These are phyloP conservation scores for Biston betularia DNA, from an alignment of 2,888 invertebrate species.

Conservation along the genomic window DNA sequence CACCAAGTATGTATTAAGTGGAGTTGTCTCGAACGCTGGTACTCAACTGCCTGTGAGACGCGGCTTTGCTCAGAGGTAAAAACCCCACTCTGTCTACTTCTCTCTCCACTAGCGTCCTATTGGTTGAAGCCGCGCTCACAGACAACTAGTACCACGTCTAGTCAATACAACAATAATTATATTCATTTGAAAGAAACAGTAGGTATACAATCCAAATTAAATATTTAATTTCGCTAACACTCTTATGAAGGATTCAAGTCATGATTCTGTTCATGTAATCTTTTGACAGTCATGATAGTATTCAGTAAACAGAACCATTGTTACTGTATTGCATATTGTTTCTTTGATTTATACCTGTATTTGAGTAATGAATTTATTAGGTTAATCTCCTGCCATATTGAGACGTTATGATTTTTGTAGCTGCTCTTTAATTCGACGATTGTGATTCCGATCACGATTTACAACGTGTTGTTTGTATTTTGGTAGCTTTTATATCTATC, in stretches of 20 bases:
- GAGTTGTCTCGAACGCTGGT: too few species aligned
- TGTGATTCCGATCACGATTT: constrained; percentile 30
- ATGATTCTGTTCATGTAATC: background rate
- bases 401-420: constrained; percentile 36
- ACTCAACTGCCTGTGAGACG: too few species aligned
- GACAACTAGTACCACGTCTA: too few species aligned
- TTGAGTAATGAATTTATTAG: constrained; percentile 69
- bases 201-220: too few species aligned
- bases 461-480: constrained; percentile 13
- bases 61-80: too few species aligned
- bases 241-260: constrained; percentile 1
- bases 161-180: too few species aligned
- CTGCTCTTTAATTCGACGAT: constrained; percentile 35
- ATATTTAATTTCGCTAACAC: too few species aligned
- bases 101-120: too few species aligned
- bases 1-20: too few species aligned
- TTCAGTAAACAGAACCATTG: constrained; percentile 49
- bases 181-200: too few species aligned
- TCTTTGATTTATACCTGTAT: constrained; percentile 57
- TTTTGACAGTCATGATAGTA: constrained; percentile 48
- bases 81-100: too few species aligned
- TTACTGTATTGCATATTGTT: constrained; percentile 46
- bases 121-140: too few species aligned
- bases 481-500: background rate
- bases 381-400: constrained; percentile 52